A percentile compares a stretch with the other conserved stretches of the same genome.
Conservation (phyloP, 1,140 invertebrate genomes). For the Venturia canescens region DNA sequence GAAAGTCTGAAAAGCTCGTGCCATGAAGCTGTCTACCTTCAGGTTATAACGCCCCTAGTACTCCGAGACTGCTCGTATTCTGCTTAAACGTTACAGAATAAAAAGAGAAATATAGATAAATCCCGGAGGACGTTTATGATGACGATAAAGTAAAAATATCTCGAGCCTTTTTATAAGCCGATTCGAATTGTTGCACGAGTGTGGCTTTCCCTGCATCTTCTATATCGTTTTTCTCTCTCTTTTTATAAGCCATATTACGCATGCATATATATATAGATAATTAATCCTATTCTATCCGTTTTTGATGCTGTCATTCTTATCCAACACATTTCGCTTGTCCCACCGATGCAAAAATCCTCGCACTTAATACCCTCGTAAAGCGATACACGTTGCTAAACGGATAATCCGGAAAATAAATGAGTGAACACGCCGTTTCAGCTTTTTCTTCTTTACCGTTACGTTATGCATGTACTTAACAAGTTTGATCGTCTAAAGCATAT, state of each 20-base stretch:
- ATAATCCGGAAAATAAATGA: not conserved
- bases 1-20: not conserved
- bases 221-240: not conserved
- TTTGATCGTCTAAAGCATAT: too few species aligned
- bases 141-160: conserved; percentile 4
- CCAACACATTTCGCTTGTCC: not conserved
- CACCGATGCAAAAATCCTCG: not conserved
- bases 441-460: too few species aligned
- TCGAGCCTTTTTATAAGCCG: not conserved
- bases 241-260: not conserved
- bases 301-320: not conserved
- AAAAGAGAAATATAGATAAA: not conserved
- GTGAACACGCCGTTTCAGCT: too few species aligned
- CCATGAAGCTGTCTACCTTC: not conserved
- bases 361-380: not conserved
- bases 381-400: not conserved
- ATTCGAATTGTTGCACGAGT: not conserved
- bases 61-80: not conserved
- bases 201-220: conserved; percentile 1
- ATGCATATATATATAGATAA: not conserved
- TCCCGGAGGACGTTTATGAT: not conserved
- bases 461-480: too few species aligned
- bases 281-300: not conserved
- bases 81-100: not conserved
- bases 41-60: not conserved